phyloP scores from a whole-genome alignment of 1,140 invertebrate species.

The Ptiloglossa arizonensis region DNA sequence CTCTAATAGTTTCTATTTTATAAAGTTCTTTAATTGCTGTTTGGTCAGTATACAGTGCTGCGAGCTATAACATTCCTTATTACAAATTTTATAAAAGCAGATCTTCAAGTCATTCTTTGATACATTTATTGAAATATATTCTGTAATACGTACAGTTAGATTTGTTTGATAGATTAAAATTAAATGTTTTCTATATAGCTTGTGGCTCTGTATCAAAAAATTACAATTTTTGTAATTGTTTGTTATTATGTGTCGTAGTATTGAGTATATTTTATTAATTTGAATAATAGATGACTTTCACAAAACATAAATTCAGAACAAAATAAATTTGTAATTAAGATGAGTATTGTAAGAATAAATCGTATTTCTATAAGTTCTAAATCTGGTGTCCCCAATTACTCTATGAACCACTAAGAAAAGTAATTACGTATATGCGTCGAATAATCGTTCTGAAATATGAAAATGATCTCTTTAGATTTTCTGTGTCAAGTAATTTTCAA shows the following conservation, averaged over 20 bases:
- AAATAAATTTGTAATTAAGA: constrained; percentile 73
- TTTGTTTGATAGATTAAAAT: constrained; percentile 10
- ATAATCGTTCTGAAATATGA: constrained; percentile 69
- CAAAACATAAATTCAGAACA: constrained; percentile 40
- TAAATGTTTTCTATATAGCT: constrained; percentile 48
- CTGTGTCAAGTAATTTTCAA: constrained; percentile 17
- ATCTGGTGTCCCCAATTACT: constrained; percentile 55
- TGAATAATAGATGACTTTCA: constrained; percentile 51
- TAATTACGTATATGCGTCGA: constrained; percentile 31
- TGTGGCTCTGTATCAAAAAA: constrained; percentile 55
- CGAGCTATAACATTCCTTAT: constrained; percentile 50
- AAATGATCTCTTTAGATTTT: constrained; percentile 55
- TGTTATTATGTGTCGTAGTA: constrained; percentile 46
- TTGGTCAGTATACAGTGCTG: constrained; percentile 66
- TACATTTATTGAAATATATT: constrained; percentile 17
- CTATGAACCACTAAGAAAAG: constrained; percentile 32
- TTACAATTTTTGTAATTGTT: constrained; percentile 53
- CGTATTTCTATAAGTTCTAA: constrained; percentile 75
- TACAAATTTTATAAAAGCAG: constrained; percentile 9
- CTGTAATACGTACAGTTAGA: background rate
- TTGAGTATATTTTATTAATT: constrained; percentile 43
- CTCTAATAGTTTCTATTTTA: constrained; percentile 24
- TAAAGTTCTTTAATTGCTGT: constrained; percentile 47
- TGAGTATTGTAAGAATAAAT: constrained; percentile 75
- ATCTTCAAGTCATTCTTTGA: background rate